Conservation (phyloP, 2,888 invertebrate genomes). For the Sceliomorpha sp. region DNA sequence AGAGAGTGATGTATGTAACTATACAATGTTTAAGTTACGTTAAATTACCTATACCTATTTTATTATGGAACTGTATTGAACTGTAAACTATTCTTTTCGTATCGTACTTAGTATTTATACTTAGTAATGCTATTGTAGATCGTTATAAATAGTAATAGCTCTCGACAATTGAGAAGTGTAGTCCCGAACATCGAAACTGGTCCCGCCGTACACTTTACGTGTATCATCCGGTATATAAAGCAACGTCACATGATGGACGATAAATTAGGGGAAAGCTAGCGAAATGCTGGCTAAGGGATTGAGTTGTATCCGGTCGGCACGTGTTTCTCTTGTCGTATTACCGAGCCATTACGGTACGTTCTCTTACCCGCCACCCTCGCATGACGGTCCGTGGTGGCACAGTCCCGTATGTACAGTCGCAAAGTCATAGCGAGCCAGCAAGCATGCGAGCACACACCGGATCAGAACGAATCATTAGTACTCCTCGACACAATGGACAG, state of each 20-base stretch:
- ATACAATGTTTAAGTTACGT: too few relatives aligned
- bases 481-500: slow-evolving; percentile 66
- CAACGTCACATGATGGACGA: slow-evolving; percentile 70
- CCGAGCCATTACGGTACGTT: slow-evolving; percentile 72
- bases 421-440: too few relatives aligned
- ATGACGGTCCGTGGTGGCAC: slow-evolving; percentile 22
- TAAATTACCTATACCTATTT: too few relatives aligned
- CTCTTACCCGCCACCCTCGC: slow-evolving; percentile 45
- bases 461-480: slow-evolving; percentile 78
- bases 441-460: slow-evolving; percentile 58
- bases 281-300: slow-evolving; percentile 65
- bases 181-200: slow-evolving; percentile 33
- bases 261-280: slow-evolving; percentile 72
- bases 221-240: slow-evolving; percentile 59
- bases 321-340: slow-evolving; percentile 74
- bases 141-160: too few relatives aligned
- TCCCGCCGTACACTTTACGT: slow-evolving; percentile 50
- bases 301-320: slow-evolving; percentile 78
- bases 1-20: too few relatives aligned
- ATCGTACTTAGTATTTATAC: too few relatives aligned
- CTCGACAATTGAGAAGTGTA: slow-evolving; percentile 25
- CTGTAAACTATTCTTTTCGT: too few relatives aligned
- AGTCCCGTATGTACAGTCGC: slow-evolving; percentile 24
- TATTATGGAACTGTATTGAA: too few relatives aligned
- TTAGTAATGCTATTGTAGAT: too few relatives aligned